These are phyloP conservation scores for Apostichopus parvimensis DNA, from an alignment of 35 echinoderm and acorn worm species.

Conservation along the genomic window DNA sequence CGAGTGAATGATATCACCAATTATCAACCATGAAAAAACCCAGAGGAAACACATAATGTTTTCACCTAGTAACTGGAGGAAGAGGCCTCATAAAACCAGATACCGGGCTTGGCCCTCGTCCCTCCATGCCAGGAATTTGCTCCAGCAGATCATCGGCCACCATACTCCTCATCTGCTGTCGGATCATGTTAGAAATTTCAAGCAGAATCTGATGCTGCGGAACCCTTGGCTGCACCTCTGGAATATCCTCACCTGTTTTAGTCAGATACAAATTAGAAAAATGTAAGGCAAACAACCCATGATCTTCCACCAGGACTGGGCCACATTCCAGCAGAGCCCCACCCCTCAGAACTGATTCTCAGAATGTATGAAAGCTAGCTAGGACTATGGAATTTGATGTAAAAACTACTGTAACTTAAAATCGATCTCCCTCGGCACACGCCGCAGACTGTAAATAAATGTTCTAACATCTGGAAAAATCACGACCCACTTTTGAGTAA, in stretches of 20 bases:
- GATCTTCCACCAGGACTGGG: too few relatives aligned
- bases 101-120: background rate
- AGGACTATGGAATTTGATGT: too few relatives aligned
- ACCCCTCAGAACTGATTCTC: too few relatives aligned
- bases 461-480: too few relatives aligned
- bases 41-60: background rate
- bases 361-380: too few relatives aligned
- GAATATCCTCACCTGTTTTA: conserved; percentile 83
- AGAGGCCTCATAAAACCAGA: conserved; percentile 14
- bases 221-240: conserved; percentile 68
- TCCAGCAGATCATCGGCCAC: conserved; percentile 63
- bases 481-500: too few relatives aligned
- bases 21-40: too few relatives aligned
- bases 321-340: too few relatives aligned
- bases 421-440: too few relatives aligned
- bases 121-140: conserved; percentile 42
- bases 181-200: conserved; percentile 79
- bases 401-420: too few relatives aligned
- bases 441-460: too few relatives aligned
- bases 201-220: conserved; percentile 89
- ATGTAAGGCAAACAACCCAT: background rate
- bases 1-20: too few relatives aligned
- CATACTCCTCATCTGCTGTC: conserved; percentile 82
- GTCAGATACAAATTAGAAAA: background rate
- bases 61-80: conserved; percentile 21